Percentiles rank a stretch among this genome's conserved stretches.
phyloP scores from a whole-genome alignment of 2,888 invertebrate species.

The Helicoverpa assulta region DNA sequence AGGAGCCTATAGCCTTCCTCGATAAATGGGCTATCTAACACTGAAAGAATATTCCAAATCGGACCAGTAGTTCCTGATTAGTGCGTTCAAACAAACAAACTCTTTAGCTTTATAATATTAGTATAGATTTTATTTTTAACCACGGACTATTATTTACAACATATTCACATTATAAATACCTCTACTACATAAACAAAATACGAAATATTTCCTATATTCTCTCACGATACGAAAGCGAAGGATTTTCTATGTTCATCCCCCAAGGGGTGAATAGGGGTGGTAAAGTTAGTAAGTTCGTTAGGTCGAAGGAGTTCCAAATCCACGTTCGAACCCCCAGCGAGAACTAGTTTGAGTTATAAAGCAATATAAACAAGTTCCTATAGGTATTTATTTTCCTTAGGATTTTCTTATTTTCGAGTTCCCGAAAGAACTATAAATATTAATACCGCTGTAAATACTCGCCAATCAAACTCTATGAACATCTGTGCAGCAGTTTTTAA shows the following conservation, averaged over 20 bases:
- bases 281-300: not conserved
- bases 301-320: not conserved
- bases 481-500: no score
- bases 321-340: not conserved
- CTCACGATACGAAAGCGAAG: not conserved
- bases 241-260: not conserved
- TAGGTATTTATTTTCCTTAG: not conserved
- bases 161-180: no score
- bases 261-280: not conserved
- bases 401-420: not conserved
- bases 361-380: not conserved
- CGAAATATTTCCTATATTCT: not conserved
- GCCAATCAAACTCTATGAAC: no score
- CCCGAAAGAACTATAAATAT: not conserved
- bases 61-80: no score
- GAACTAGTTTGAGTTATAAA: slow-evolving; percentile 1
- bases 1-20: no score
- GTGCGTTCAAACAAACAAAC: no score
- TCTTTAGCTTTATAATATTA: no score
- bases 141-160: no score
- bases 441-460: not conserved
- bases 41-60: no score
- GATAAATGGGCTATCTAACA: no score
- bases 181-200: not conserved
- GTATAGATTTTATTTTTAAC: no score